These are phyloP conservation scores for Isaurus tuberculatus DNA, from an alignment of 92 coral and sea anemone genomes.

Conservation along the genomic window DNA sequence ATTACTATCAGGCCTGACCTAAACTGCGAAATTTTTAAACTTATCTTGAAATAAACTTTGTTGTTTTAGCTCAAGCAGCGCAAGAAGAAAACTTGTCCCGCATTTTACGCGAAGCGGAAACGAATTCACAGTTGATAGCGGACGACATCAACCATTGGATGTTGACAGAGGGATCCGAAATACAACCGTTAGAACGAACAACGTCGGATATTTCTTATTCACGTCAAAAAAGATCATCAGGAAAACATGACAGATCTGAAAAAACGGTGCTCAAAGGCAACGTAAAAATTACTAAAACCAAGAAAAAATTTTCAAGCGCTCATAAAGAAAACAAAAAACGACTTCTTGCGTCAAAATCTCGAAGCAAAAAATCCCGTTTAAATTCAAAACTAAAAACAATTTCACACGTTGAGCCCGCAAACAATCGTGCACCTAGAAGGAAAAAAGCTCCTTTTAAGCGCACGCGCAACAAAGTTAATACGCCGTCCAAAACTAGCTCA, in stretches of 20 bases:
- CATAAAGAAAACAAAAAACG: neutral
- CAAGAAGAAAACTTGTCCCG: constrained; percentile 42
- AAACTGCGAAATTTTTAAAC: too few species aligned
- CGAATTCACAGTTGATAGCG: constrained; percentile 74
- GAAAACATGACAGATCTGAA: too few species aligned
- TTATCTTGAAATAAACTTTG: neutral
- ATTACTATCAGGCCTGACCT: too few species aligned
- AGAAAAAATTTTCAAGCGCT: neutral
- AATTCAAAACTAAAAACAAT: neutral
- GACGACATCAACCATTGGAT: constrained; percentile 80
- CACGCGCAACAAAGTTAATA: constrained; percentile 8
- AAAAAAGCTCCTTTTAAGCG: neutral
- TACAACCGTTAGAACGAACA: constrained; percentile 38
- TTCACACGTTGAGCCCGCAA: neutral
- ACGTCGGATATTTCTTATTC: neutral
- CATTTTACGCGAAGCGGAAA: constrained; percentile 60
- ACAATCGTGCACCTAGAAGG: neutral
- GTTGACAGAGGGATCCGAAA: constrained; percentile 46
- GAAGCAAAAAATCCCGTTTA: neutral
- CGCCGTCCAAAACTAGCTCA: neutral
- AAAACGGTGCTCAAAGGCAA: neutral
- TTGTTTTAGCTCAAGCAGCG: neutral
- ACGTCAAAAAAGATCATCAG: constrained; percentile 50
- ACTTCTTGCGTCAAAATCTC: neutral
- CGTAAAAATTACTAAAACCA: neutral